Conservation (phyloP, 2,888 invertebrate species). For the Drosophila limbata region DNA sequence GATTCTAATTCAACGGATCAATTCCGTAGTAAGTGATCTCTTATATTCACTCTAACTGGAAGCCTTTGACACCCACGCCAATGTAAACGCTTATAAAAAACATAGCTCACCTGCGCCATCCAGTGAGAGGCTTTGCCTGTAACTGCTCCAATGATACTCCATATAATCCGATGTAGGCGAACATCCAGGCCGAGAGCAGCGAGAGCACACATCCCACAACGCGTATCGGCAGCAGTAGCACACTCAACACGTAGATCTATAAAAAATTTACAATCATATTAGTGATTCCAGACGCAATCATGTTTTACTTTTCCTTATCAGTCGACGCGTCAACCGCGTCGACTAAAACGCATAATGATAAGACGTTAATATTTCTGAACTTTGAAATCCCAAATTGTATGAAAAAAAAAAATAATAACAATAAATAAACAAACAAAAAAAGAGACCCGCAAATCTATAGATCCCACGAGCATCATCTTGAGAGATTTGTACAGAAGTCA, state of each 20-base stretch:
- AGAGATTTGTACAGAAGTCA: neutral
- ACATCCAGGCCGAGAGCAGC: slow-evolving; percentile 92
- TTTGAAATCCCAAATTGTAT: slow-evolving; percentile 26
- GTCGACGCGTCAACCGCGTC: neutral
- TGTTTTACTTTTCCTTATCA: slow-evolving; percentile 20
- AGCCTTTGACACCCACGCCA: too few relatives aligned
- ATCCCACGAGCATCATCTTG: neutral
- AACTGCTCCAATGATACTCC: slow-evolving; percentile 93
- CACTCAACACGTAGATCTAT: slow-evolving; percentile 93
- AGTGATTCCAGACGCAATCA: slow-evolving; percentile 8
- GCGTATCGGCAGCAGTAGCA: slow-evolving; percentile 93
- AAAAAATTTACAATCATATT: slow-evolving; percentile 8
- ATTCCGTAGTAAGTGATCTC: too few relatives aligned
- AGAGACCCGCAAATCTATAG: neutral
- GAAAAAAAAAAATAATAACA: slow-evolving; percentile 6
- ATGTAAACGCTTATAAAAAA: too few relatives aligned
- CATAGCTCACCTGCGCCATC: slow-evolving; percentile 93
- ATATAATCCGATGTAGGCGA: slow-evolving; percentile 93
- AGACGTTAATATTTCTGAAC: slow-evolving; percentile 21
- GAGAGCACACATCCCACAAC: slow-evolving; percentile 91
- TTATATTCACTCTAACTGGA: too few relatives aligned
- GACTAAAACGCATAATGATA: slow-evolving; percentile 11
- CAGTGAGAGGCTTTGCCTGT: slow-evolving; percentile 91
- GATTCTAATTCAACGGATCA: too few relatives aligned
- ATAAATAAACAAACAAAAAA: slow-evolving; percentile 1